A percentile compares a stretch with the other conserved stretches of the same genome.
phyloP scores from a whole-genome alignment of 2,888 invertebrate species.

The Cetonia aurata region DNA sequence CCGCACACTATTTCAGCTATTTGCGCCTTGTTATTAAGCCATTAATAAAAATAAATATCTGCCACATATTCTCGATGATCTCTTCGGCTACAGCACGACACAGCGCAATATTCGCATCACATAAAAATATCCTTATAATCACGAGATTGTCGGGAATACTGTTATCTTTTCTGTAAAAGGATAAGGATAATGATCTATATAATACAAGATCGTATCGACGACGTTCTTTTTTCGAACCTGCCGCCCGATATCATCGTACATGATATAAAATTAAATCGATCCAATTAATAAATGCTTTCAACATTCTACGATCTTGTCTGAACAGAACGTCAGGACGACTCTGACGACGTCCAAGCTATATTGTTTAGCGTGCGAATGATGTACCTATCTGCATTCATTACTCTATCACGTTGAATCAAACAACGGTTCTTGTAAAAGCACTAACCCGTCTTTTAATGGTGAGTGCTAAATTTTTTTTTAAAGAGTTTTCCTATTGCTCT shows the following conservation, averaged over 20 bases:
- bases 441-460: too few species aligned
- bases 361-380: conserved; percentile 5
- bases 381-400: too few species aligned
- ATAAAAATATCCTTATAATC: conserved; percentile 43
- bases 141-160: conserved; percentile 36
- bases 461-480: too few species aligned
- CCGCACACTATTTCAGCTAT: conserved; percentile 15
- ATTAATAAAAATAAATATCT: conserved; percentile 32
- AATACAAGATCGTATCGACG: conserved; percentile 43
- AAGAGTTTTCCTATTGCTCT: too few species aligned
- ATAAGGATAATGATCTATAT: conserved; percentile 43
- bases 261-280: conserved; percentile 41
- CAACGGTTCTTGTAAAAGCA: too few species aligned
- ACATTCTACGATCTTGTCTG: conserved; percentile 43
- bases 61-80: neutral
- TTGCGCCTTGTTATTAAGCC: conserved; percentile 14
- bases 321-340: conserved; percentile 12
- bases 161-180: conserved; percentile 46
- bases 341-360: too few species aligned
- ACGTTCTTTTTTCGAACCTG: neutral
- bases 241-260: conserved; percentile 3
- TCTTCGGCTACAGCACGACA: conserved; percentile 8
- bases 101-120: conserved; percentile 30
- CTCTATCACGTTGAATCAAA: too few species aligned
- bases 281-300: conserved; percentile 45